Evolutionary conservation across 2,113 vertebrate genomes (phyloP).

Genomic region (Urocitellus parryii): DNA sequence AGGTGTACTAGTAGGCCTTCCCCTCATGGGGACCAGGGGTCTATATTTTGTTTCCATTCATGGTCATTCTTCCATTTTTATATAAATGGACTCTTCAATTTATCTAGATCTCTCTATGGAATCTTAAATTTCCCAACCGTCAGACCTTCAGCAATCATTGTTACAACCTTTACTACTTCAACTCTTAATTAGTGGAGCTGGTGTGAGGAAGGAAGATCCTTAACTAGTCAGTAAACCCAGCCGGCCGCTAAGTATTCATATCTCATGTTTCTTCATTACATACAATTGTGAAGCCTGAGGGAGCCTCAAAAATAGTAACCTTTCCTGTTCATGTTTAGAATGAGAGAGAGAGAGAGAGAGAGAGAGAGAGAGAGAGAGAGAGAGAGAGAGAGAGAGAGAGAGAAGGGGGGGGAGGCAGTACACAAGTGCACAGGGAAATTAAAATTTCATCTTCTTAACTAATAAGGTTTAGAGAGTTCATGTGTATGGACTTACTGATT

Average conservation of each 20-base stretch:
- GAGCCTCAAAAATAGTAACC: not conserved
- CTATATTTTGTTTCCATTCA: conserved; percentile 13
- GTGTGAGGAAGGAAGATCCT: not conserved
- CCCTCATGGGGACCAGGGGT: not conserved
- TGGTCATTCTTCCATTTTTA: not conserved
- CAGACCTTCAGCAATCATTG: not conserved
- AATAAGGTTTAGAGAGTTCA: not conserved
- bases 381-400: too few species aligned
- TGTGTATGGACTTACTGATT: not conserved
- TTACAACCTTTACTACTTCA: not conserved
- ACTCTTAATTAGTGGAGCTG: not conserved
- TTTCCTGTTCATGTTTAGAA: not conserved
- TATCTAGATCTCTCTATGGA: not conserved
- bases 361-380: too few species aligned
- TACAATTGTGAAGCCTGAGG: not conserved
- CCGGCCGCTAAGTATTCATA: not conserved
- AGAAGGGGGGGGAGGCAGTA: not conserved
- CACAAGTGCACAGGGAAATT: not conserved
- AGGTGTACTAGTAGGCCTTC: not conserved
- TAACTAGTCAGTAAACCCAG: not conserved
- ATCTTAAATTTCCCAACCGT: not conserved
- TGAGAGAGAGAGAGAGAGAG: not conserved
- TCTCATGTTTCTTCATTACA: conserved; percentile 8
- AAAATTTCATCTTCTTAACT: not conserved
- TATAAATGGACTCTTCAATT: not conserved